Conservation (phyloP, 2,888 invertebrate species). For the Agonopterix alstromeriana region DNA sequence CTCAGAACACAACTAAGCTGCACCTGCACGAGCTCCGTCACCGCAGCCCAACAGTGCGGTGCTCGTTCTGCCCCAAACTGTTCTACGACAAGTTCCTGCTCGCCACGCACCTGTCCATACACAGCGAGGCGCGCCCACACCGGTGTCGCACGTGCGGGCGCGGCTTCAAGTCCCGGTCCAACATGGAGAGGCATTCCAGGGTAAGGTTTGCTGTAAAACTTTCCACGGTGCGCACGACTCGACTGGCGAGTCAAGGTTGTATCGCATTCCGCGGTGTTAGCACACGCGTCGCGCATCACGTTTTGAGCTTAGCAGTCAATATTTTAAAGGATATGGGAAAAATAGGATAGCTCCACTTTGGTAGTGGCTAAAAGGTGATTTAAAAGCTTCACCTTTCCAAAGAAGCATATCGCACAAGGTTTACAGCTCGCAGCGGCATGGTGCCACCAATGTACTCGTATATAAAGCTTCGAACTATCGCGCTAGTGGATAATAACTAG, state of each 20-base stretch:
- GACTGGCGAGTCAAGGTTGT: too few relatives aligned
- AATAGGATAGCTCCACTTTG: neutral
- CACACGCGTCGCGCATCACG: too few relatives aligned
- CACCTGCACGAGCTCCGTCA: conserved; percentile 25
- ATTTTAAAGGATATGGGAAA: neutral
- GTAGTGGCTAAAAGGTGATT: neutral
- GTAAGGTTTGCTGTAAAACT: conserved; percentile 9
- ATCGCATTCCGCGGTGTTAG: too few relatives aligned
- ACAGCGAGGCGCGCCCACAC: conserved; percentile 18
- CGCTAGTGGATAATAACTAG: too few relatives aligned
- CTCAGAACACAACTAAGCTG: conserved; percentile 24
- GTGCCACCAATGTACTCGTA: too few relatives aligned
- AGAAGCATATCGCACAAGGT: too few relatives aligned
- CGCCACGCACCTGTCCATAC: conserved; percentile 18
- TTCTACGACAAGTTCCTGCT: conserved; percentile 27
- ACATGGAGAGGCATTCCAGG: conserved; percentile 19
- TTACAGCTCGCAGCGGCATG: too few relatives aligned
- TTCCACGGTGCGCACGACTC: too few relatives aligned
- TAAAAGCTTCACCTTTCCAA: neutral
- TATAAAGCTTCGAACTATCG: too few relatives aligned
- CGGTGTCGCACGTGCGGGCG: conserved; percentile 18
- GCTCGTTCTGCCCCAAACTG: conserved; percentile 19
- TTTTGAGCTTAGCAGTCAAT: too few relatives aligned
- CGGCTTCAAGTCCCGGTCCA: conserved; percentile 19
- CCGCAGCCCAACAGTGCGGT: conserved; percentile 15